Base-by-base conservation (phyloP, 2,113 vertebrate species). In the Saccopteryx bilineata region DNA sequence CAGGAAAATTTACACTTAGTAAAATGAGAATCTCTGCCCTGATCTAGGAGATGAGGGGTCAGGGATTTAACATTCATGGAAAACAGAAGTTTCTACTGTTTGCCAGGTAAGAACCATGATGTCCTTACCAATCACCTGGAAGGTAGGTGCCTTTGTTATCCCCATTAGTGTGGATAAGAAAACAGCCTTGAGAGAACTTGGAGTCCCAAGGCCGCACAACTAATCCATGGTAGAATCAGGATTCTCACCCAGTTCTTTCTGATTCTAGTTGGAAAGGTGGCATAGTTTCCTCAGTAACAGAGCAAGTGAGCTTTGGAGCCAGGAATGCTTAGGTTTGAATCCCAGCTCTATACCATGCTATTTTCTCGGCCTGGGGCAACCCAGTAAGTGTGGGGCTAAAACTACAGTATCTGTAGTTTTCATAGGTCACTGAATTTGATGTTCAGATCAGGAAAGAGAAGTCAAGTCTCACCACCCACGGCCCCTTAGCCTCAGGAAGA, bases 371-470 rank as follows among this genome's bases (percentile, higher is more conserved):
- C 46, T 26, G 52, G 54, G n/a, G n/a, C 69, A 46, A 33, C 54
- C 61, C 23, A 31, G 10, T 19, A 21, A 69, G 23, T 18, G 3
- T 58, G 69, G 33, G 23, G 28, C 31, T 46, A 26, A 66, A 68
- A 75, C 76, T 60, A 76, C 31, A 7, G 19, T 12, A 58, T 80
- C 74, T 46, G 24, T 46, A 54, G 46, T 48, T 71, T 71, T 48
- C 60, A 26, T 11, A 54, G 69, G 39, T 15, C 61, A 72, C 52
- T 82, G 78, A 82, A 48, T 72, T 60, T 58, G 24, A 39, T 75
- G 23, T 31, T 66, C 56, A 78, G 78, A 66, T 39, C 39, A 39
- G 39, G 82, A 95, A 83, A 54, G 83, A 83, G 84, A 76, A 88
- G 65, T 72, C 9, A n/a, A 78, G 39, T 52, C 76, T 82, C 60